Evolutionary conservation across 2,888 invertebrate genomes (phyloP).

Genomic region (Megalurothrips usitatus): DNA sequence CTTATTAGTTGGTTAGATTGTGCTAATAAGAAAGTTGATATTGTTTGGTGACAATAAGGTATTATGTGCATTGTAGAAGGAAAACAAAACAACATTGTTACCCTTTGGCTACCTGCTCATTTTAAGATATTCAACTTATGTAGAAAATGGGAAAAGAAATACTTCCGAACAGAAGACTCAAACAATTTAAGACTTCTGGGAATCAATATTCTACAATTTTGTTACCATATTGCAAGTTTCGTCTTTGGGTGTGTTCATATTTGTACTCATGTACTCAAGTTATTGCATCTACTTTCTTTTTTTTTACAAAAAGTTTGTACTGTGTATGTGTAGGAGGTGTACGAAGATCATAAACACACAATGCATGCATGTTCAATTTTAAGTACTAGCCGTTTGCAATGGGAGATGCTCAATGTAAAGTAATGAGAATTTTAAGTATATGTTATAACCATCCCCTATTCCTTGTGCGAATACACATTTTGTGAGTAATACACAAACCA

Average conservation of each 20-base stretch:
- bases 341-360: not conserved
- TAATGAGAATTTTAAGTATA: not conserved
- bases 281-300: not conserved
- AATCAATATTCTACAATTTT: not conserved
- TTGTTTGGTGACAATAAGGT: not conserved
- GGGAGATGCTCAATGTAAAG: not conserved
- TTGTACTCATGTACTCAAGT: not conserved
- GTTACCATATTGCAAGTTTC: not conserved
- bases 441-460: not conserved
- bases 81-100: not conserved
- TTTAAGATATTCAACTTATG: not conserved
- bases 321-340: not conserved
- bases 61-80: not conserved
- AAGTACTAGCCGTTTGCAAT: not conserved
- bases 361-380: not conserved
- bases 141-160: not conserved
- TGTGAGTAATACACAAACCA: conserved; percentile 10
- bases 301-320: not conserved
- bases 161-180: not conserved
- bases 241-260: not conserved
- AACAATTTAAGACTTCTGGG: not conserved
- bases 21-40: not conserved
- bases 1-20: not conserved
- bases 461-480: not conserved
- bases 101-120: not conserved